These are phyloP conservation scores for Centroberyx gerrardi DNA, from an alignment of 2,797 vertebrate genomes.

Conservation along the genomic window DNA sequence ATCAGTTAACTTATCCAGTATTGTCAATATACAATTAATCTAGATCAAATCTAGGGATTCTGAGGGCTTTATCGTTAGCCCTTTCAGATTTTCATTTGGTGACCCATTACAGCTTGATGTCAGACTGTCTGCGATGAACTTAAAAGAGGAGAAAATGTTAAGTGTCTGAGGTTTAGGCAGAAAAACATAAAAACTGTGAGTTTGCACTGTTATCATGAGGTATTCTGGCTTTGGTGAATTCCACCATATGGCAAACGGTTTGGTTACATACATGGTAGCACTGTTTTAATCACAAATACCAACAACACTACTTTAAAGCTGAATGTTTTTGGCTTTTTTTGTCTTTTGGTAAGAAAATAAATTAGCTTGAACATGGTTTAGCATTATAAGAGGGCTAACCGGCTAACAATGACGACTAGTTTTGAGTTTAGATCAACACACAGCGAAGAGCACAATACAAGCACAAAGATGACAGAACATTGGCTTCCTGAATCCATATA, in stretches of 20 bases:
- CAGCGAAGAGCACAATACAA: conserved; percentile 62
- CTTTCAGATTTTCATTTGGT: too few species aligned
- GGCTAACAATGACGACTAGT: conserved; percentile 22
- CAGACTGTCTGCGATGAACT: too few species aligned
- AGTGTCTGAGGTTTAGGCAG: conserved; percentile 25
- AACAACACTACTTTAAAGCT: conserved; percentile 82
- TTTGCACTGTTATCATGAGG: conserved; percentile 78
- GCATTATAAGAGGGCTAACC: conserved; percentile 41
- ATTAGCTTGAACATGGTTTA: conserved; percentile 55
- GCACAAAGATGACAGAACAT: conserved; percentile 66
- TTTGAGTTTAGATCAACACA: conserved; percentile 45
- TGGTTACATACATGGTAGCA: conserved; percentile 80
- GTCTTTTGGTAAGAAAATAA: conserved; percentile 80
- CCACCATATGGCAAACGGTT: conserved; percentile 75
- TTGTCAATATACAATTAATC: conserved; percentile 7
- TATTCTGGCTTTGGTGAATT: conserved; percentile 82
- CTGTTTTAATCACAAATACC: conserved; percentile 75
- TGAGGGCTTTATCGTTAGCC: neutral
- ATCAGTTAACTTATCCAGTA: neutral
- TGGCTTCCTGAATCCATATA: conserved; percentile 37
- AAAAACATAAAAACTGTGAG: conserved; percentile 49
- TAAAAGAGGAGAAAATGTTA: neutral
- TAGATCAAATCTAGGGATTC: neutral
- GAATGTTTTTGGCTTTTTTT: conserved; percentile 71
- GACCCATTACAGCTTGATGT: too few species aligned